Evolutionary conservation across 2,113 vertebrate species (phyloP), one percentile per base, ranked within the genome.

Genomic region (Eptatretus burgeri): DNA sequence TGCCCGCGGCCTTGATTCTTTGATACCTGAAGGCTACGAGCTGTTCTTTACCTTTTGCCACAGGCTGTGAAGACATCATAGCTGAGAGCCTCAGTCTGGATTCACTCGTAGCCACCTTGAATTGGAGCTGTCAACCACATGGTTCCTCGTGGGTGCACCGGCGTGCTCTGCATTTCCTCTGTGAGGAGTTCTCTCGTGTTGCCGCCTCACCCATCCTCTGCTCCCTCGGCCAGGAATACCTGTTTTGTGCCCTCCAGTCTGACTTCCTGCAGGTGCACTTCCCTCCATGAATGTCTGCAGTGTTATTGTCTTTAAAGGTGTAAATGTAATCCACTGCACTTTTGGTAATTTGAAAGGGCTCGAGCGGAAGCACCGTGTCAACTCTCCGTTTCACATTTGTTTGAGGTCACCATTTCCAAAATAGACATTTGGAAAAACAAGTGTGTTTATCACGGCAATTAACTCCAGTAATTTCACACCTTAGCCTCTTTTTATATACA

Each of bases 1-100:
- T 41, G 27, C 27, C 27, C 7, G 27, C 7, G 27, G 27, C 27
- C 27, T 41, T 41, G 27, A 41, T 41, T 41, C 27, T 41, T 41
- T 41, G 27, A 41, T 41, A 41, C 3, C 3, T 41, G 27, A 41
- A 41, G 27, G 27, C 3, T 41, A 41, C 27, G 27, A 41, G 27
- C 27, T 41, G 27, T 7, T 41, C 27, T 41, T 41, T 7, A 41
- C 27, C 27, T 41, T 41, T 41, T 41, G 27, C 27, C 27, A 7
- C 72, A 98, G 89, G 89, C 67, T 98, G 91, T 74, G 91, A 98
- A 78, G 91, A 98, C 75, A 87, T 98, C 64, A 80, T 95, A 69
- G 80, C 82, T 67, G 91, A 98, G 71, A 94, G 86, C 76, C 81
- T 95, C 74, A 85, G 83, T 2, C 76, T 95, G 72, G 89, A 98